Percentiles rank a stretch among this genome's conserved stretches.
phyloP scores from a whole-genome alignment of 2,888 invertebrate species.

The Agrotis exclamationis region DNA sequence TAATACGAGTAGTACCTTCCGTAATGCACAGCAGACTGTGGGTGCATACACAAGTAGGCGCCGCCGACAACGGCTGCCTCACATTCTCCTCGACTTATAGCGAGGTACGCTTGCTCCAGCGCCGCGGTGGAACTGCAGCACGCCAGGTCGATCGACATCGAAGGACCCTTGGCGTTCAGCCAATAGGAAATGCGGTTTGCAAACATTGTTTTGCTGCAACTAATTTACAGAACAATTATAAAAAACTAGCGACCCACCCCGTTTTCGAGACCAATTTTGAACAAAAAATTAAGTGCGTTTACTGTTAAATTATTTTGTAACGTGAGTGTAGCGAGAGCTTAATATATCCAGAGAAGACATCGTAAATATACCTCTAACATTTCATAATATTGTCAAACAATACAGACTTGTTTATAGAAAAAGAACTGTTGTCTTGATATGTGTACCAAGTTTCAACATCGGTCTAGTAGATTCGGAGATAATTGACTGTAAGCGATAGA shows the following conservation, averaged over 20 bases:
- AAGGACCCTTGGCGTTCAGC: conserved; percentile 77
- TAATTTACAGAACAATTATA: conserved; percentile 36
- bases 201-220: conserved; percentile 74
- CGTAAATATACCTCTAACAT: too few relatives aligned
- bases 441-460: too few relatives aligned
- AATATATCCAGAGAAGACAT: too few relatives aligned
- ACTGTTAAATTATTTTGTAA: too few relatives aligned
- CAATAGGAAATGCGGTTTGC: conserved; percentile 79
- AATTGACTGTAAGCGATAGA: too few relatives aligned
- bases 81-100: conserved; percentile 75
- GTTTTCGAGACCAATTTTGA: too few relatives aligned
- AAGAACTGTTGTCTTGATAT: too few relatives aligned
- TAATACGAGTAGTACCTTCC: conserved; percentile 73
- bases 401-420: too few relatives aligned
- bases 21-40: conserved; percentile 80
- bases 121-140: conserved; percentile 79
- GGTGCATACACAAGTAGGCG: conserved; percentile 91
- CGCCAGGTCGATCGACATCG: conserved; percentile 72
- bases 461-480: too few relatives aligned
- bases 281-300: too few relatives aligned
- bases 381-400: too few relatives aligned
- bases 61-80: conserved; percentile 92
- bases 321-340: too few relatives aligned
- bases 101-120: conserved; percentile 76
- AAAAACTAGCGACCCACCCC: not conserved